These are phyloP conservation scores for Aphidoletes aphidimyza DNA, from an alignment of 2,888 invertebrate genomes.

Conservation along the genomic window DNA sequence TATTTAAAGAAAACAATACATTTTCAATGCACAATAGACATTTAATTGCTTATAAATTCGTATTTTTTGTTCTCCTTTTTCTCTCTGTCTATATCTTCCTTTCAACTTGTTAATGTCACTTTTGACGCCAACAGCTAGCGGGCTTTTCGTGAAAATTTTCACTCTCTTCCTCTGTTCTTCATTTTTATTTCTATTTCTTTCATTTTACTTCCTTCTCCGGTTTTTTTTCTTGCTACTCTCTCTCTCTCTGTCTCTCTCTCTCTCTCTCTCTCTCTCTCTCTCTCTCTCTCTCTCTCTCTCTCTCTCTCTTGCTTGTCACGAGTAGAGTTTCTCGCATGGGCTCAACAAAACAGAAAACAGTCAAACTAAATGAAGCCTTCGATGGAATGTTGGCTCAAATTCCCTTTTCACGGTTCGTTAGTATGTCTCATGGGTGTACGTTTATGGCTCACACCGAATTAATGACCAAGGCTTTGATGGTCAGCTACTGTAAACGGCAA, in stretches of 20 bases:
- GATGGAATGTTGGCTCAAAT: not conserved
- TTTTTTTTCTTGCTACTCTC: no score
- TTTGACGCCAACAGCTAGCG: not conserved
- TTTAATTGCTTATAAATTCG: not conserved
- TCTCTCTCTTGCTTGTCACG: no score
- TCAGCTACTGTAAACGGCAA: no score
- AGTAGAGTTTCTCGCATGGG: no score
- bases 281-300: no score
- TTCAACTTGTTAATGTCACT: not conserved
- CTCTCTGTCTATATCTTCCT: no score
- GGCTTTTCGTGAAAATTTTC: no score
- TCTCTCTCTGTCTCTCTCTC: no score
- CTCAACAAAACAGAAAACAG: not conserved
- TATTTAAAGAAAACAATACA: not conserved
- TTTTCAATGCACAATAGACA: not conserved
- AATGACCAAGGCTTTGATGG: not conserved
- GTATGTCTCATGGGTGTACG: constrained; percentile 1
- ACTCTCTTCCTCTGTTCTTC: no score
- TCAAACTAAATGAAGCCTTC: not conserved
- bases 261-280: no score
- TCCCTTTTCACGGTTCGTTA: constrained; percentile 49
- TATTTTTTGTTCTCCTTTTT: not conserved
- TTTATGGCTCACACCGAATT: constrained; percentile 1
- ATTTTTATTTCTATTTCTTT: no score
- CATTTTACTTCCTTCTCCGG: no score